Conservation (phyloP, 2,797 vertebrate species). For the Chaunax sp. region DNA sequence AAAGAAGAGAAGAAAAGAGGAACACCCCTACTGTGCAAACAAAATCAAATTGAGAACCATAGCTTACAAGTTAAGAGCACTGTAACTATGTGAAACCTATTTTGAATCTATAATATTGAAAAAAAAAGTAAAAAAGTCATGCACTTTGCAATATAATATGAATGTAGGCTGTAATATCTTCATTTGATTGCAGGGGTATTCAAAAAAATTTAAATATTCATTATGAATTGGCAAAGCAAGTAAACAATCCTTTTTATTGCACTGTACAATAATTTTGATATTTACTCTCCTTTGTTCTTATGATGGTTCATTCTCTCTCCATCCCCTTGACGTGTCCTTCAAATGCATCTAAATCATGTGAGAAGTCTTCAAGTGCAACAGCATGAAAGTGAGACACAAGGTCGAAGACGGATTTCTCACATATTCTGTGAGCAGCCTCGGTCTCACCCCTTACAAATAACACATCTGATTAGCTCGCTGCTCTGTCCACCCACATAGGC, state of each 20-base stretch:
- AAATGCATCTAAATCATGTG: slow-evolving; percentile 41
- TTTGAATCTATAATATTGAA: slow-evolving; percentile 20
- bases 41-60: slow-evolving; percentile 62
- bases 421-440: slow-evolving; percentile 48
- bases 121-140: slow-evolving; percentile 5
- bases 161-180: neutral
- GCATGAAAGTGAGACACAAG: slow-evolving; percentile 60
- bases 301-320: neutral
- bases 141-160: neutral
- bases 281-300: too few species aligned
- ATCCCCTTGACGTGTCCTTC: slow-evolving; percentile 48
- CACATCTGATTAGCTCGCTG: slow-evolving; percentile 73
- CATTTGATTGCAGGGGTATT: neutral
- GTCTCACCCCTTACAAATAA: slow-evolving; percentile 66
- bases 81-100: slow-evolving; percentile 17
- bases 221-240: slow-evolving; percentile 1
- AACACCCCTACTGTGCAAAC: slow-evolving; percentile 65
- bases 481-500: slow-evolving; percentile 73
- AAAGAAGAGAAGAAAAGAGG: slow-evolving; percentile 59
- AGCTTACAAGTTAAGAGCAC: slow-evolving; percentile 46
- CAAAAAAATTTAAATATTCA: neutral
- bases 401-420: slow-evolving; percentile 64
- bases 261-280: too few species aligned
- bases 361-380: slow-evolving; percentile 49
- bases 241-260: neutral